A percentile compares a stretch with the other conserved stretches of the same genome.
phyloP scores from a whole-genome alignment of 2,888 invertebrate species.

The Petrolisthes manimaculis region DNA sequence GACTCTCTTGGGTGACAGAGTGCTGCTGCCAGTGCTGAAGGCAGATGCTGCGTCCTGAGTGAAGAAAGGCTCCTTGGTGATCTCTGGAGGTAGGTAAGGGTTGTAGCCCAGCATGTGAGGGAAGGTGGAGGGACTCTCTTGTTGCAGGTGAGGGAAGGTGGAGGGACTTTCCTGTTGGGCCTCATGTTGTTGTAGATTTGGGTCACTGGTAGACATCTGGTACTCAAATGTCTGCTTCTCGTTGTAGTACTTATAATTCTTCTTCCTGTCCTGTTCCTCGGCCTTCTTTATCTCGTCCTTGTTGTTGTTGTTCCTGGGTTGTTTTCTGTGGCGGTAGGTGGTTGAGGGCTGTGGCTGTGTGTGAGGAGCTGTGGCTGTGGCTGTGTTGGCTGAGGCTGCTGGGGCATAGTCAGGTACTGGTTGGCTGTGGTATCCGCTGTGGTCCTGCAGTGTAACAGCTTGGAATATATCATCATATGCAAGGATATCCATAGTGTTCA shows the following conservation, averaged over 20 bases:
- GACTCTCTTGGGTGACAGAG: not conserved
- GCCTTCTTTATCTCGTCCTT: slow-evolving; percentile 54
- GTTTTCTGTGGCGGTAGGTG: not conserved
- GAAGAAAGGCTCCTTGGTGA: not conserved
- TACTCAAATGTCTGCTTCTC: slow-evolving; percentile 36
- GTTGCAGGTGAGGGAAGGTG: not conserved
- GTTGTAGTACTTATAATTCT: slow-evolving; percentile 38
- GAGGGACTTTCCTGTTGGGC: not conserved
- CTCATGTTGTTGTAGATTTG: too few relatives aligned
- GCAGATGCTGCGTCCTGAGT: not conserved
- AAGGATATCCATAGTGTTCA: too few relatives aligned
- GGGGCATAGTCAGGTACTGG: slow-evolving; percentile 47
- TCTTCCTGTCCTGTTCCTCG: slow-evolving; percentile 39
- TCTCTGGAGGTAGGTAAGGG: slow-evolving; percentile 49
- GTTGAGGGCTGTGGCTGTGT: not conserved
- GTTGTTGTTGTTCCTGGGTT: slow-evolving; percentile 14
- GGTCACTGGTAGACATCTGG: not conserved
- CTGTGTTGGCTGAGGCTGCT: not conserved
- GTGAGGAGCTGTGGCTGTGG: slow-evolving; percentile 4
- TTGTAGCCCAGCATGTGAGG: slow-evolving; percentile 67
- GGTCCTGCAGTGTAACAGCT: not conserved
- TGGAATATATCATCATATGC: not conserved
- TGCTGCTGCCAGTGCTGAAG: not conserved
- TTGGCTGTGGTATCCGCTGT: slow-evolving; percentile 50
- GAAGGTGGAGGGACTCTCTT: slow-evolving; percentile 68